These are phyloP conservation scores for Fabriciana adippe DNA, from an alignment of 2,888 invertebrate genomes.

Conservation along the genomic window DNA sequence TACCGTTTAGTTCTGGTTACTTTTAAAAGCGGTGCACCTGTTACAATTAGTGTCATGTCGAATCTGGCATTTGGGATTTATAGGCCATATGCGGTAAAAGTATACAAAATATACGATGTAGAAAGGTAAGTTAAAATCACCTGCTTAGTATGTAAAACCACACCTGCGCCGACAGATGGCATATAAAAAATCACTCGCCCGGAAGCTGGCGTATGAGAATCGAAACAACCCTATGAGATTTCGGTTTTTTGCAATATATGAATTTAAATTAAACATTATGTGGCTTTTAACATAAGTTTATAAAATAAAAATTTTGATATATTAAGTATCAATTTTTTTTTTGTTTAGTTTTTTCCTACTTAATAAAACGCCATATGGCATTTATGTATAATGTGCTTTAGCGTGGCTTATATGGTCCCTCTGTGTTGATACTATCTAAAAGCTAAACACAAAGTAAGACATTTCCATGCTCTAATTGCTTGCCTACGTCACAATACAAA, in stretches of 20 bases:
- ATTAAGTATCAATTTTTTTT: neutral
- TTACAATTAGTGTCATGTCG: slow-evolving; percentile 1
- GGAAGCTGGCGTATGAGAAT: slow-evolving; percentile 48
- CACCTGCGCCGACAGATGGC: slow-evolving; percentile 78
- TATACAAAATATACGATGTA: slow-evolving; percentile 35
- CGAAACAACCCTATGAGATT: slow-evolving; percentile 40
- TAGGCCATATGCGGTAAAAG: slow-evolving; percentile 26
- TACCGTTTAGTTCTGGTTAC: neutral
- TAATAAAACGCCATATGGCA: no score
- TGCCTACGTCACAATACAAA: no score
- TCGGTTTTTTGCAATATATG: slow-evolving; percentile 6
- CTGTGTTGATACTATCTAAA: neutral
- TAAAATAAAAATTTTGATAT: neutral
- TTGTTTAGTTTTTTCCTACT: neutral
- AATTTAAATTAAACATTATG: neutral
- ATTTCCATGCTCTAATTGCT: no score
- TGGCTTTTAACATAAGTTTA: neutral
- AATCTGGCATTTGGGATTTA: slow-evolving; percentile 19
- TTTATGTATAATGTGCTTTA: no score
- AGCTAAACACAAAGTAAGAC: no score
- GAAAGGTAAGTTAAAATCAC: slow-evolving; percentile 71
- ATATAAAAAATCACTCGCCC: slow-evolving; percentile 58
- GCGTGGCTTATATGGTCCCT: neutral
- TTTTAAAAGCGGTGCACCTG: slow-evolving; percentile 7
- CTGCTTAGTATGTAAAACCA: slow-evolving; percentile 74